Base-by-base conservation (phyloP, 2,888 invertebrate species). In the Papilio elwesi region DNA sequence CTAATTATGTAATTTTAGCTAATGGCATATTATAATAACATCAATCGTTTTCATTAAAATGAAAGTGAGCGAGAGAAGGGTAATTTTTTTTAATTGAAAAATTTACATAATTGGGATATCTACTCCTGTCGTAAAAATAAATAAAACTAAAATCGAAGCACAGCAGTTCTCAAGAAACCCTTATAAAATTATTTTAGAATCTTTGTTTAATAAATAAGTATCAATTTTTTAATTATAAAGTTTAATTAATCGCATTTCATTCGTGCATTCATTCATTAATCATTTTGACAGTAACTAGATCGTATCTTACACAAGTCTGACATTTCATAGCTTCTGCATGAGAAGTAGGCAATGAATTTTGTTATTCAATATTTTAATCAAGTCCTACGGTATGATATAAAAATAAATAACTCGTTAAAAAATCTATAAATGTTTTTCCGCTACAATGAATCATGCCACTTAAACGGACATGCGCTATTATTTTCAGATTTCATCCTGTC, bases 261-360 rank as follows among this genome's bases (percentile, higher is more conserved):
- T 66, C 6, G 59, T 57, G 51, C 71, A 38, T 59, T 71, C 66
- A 43, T 12, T 47, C 43, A 59, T 71, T 57, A 71, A 51, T 71
- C 66, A 71, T 52, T 51, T 16, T 71, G 66, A 71, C 66, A 16
- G 57, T 48, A 51, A 43, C 49, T 13, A 51, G 66, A 71, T 71
- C n/a, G 26, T 66, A 71, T 71, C 66, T 49, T 6, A 15, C 9
- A 49, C 48, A 43, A 0, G 0, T 16, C 13, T 43, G 68, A 68
- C 51, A 59, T 64, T 36, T 63, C 68, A 15, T 70, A 62, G 65
- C 16, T 70, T 67, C 74, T 71, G 76, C 72, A 62, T 74, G 26
- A 66, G 55, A 48, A 57, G 48, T 26, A 57, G 10, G 57, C 68
- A 57, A 52, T 63, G 7, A 16, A 55, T 55, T 26, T 26, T 55